Base-by-base conservation (phyloP, 2,113 vertebrate genomes). In the Tinamus guttatus region DNA sequence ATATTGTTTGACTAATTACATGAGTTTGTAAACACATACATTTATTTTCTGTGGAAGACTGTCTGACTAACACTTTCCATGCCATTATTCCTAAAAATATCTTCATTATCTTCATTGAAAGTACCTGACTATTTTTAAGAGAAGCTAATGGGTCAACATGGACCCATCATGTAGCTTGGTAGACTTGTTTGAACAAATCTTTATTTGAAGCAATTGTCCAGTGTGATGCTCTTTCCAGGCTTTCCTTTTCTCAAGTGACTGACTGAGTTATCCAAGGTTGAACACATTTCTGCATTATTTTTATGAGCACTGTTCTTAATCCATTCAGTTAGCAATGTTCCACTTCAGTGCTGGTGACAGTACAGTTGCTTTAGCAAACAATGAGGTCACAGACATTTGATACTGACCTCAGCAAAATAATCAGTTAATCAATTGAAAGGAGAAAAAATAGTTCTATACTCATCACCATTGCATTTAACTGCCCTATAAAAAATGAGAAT, bases 381-480 rank as follows among this genome's bases (percentile, higher is more conserved):
- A 90, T 92, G 88, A 95, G 90, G 95, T 96, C 92, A 91, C 81
- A 96, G 83, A 89, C 93, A 81, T 83, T 94, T 95, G 94, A 59
- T 94, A 96, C 85, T 60, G 63, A 94, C 90, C 77, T 96, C 86
- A 90, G 65, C n/a, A 93, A 95, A 94, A 93, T 90, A 94, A 96
- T 94, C 93, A 81, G 92, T 89, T 96, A 96, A 93, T 95, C 93
- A 94, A 95, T 95, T 81, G 89, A 75, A 89, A 85, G 70, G 54
- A 92, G 73, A 87, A 94, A 95, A 90, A 73, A 0, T 49, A 70
- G 70, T 82, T 94, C 74, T 86, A 21, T 90, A 49, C 75, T 83
- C 84, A 95, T 94, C 83, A 76, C 80, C 47, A 73, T 27, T 81
- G 77, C 76, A 81, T 87, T 93, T 93, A 94, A 69, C 88, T 85